Evolutionary conservation across 2,113 vertebrate genomes (phyloP).

Genomic region (Tursiops truncatus): DNA sequence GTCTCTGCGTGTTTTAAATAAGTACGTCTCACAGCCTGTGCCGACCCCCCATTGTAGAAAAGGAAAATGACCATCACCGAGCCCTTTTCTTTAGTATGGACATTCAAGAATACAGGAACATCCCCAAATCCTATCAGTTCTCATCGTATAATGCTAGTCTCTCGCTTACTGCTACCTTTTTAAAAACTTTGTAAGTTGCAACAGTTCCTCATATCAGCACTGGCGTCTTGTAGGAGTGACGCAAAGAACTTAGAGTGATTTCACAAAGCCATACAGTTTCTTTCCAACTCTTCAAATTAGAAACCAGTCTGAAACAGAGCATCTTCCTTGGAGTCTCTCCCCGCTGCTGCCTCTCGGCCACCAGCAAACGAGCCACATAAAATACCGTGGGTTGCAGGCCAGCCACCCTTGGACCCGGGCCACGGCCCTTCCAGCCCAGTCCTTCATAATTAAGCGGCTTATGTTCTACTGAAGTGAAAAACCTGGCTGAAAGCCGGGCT

Average conservation of each 20-base stretch:
- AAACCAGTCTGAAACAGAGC: not conserved
- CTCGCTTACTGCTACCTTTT: not conserved
- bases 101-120: fast-evolving
- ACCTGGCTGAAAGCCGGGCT: fast-evolving
- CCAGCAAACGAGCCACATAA: fast-evolving
- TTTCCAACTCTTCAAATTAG: not conserved
- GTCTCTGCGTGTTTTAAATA: not conserved
- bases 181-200: too few species aligned
- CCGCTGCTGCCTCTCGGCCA: not conserved
- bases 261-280: not conserved
- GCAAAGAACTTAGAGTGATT: fast-evolving
- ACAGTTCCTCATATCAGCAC: not conserved
- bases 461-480: too few species aligned
- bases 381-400: fast-evolving
- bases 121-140: fast-evolving
- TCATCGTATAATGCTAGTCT: fast-evolving
- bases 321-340: fast-evolving
- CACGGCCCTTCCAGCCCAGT: not conserved
- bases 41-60: fast-evolving
- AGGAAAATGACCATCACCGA: fast-evolving
- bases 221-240: fast-evolving
- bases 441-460: not conserved
- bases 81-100: too few species aligned
- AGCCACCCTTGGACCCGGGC: fast-evolving
- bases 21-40: fast-evolving